Base-by-base conservation (phyloP, 2,888 invertebrate species). In the Andrena haemorrhoa region DNA sequence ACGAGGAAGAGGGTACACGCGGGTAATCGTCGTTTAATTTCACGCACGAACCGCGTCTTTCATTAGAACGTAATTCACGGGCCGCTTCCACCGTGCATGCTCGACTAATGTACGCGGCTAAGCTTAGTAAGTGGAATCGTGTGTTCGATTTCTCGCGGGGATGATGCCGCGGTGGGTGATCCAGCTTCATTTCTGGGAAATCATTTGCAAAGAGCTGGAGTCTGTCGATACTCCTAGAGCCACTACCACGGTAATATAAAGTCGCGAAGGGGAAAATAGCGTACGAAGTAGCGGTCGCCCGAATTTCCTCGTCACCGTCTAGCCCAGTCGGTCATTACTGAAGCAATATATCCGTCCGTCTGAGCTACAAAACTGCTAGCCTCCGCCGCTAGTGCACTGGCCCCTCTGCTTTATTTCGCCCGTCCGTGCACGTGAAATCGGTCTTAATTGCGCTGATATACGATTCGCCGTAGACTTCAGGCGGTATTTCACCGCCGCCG, bases 361-460 rank as follows among this genome's bases (percentile, higher is more conserved):
- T 33, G 60, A 47, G 69, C 65, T 66, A 75, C 70, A 77, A 77
- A 84, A 84, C 41, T 77, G 58, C 47, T 61, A 77, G 51, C 60
- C 70, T 35, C 56, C 12, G 51, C 20, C 26, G 51, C 56, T 71
- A 61, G 31, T 56, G 70, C 65, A n/a, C 73, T 69, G 71, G 70
- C 61, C 72, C 65, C 33, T 70, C 60, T 41, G 26, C 56, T 75
- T 87, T 75, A 75, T 88, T 81, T 83, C 72, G 73, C 63, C 51
- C 16, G 64, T 74, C 79, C 79, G 75, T 87, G 76, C 79, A 68
- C 72, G 79, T 82, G 83, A 75, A 82, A 82, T 84, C 82, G 79
- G 47, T 84, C 84, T 87, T 86, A 88, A 87, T 88, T 88, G 87
- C 82, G 63, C 82, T 86, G 88, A 87, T 86, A 82, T 88, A 88